Percentiles rank a stretch among this genome's conserved stretches.
Evolutionary conservation across 2,113 vertebrate genomes (phyloP).

Genomic region (Dryoscopus gambensis): DNA sequence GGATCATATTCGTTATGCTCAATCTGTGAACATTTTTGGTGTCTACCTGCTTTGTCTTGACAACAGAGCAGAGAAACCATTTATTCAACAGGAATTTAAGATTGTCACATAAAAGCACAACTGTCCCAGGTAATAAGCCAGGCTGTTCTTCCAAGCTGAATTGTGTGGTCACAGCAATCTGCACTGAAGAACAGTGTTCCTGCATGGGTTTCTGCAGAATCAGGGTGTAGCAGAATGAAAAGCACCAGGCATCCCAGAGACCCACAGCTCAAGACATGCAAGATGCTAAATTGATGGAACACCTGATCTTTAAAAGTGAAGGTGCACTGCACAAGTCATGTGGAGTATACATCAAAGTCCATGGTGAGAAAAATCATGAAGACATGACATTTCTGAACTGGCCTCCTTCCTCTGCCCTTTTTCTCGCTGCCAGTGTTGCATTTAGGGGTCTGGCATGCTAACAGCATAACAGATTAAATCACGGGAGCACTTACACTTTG

Average conservation of each 20-base stretch:
- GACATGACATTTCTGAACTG: constrained; percentile 63
- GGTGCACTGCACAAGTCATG: constrained; percentile 21
- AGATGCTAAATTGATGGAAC: not conserved
- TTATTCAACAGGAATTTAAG: not conserved
- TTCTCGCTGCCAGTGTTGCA: not conserved
- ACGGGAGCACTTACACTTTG: not conserved
- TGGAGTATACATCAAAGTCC: constrained; percentile 48
- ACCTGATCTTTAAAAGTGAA: constrained; percentile 49
- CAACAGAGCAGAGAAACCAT: not conserved
- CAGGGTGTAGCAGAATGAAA: not conserved
- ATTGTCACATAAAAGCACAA: not conserved
- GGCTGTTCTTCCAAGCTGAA: not conserved
- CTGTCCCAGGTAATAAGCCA: not conserved
- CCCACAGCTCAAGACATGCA: not conserved
- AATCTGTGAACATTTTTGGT: not conserved
- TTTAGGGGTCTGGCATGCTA: not conserved
- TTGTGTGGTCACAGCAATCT: not conserved
- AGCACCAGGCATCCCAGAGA: not conserved
- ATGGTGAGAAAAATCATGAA: constrained; percentile 51
- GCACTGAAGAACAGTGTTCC: not conserved
- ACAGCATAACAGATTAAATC: constrained; percentile 10
- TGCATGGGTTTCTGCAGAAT: not conserved
- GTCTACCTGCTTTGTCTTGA: not conserved
- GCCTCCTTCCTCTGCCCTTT: constrained; percentile 40
- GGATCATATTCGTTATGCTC: not conserved